Base-by-base conservation (phyloP, 2,113 vertebrate species). In the Anguilla rostrata region DNA sequence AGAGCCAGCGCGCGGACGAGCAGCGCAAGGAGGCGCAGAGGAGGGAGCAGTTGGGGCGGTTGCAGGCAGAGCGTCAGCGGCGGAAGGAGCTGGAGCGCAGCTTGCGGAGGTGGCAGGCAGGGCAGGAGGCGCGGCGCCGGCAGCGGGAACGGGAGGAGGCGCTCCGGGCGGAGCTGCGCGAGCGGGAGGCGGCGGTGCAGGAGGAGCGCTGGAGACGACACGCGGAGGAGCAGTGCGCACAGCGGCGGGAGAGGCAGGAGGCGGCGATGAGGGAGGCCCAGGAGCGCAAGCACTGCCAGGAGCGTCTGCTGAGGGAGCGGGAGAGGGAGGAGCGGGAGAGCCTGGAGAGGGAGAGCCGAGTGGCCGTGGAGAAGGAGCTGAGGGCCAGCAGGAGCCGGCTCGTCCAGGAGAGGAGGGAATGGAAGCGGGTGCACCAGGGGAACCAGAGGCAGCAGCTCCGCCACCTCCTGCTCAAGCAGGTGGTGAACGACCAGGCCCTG, bases 381-480 rank as follows among this genome's bases (percentile, higher is more conserved):
- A 93, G 85, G 43, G 94, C 91, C 8, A 22, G 60, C 40, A 91
- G 86, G 80, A 93, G 90, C 84, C 95, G 87, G 87, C 86, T 85
- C 43, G 39, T 63, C 26, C 90, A 85, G 71, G 81, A 92, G 82
- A n/a, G 39, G 9, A 90, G 84, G 49, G 88, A 89, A 80, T 90
- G 56, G 84, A 93, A 66, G 56, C 92, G 89, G 89, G 88, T 93
- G 75, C 92, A 88, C 60, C 90, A 94, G 81, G 91, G 89, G 63
- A 95, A 95, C 29, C 90, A 90, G 0, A 93, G 89, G 39, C 94
- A 96, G 81, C 88, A 93, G 0, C 91, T 96, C 4, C 91, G 92
- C 4, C 93, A 95, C 88, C 85, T 95, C 49, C 93, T 96, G 1
- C 90, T 94, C 0, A 96, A 94, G 82, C 92, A 91, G 66, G 92